phyloP scores from a whole-genome alignment of 2,888 invertebrate genomes.

The Epirrhoe tristata region DNA sequence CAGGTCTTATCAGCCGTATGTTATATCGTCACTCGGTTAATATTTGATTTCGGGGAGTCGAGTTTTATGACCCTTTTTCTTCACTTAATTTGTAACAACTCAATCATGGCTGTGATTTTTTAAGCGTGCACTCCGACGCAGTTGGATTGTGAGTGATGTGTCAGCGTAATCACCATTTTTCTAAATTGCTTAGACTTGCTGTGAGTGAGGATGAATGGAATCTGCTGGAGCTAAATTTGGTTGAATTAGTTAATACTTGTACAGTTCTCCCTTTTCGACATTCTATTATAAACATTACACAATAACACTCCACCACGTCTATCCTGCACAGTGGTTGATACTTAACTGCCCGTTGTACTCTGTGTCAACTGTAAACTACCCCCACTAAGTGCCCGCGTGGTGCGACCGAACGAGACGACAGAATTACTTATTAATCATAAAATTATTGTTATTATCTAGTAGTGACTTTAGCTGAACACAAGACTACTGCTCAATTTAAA shows the following conservation, averaged over 20 bases:
- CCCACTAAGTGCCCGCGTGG: too few species aligned
- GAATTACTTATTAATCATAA: too few species aligned
- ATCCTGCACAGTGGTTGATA: too few species aligned
- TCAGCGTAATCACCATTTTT: background rate
- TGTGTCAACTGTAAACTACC: too few species aligned
- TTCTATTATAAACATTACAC: too few species aligned
- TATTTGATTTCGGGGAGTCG: constrained; percentile 16
- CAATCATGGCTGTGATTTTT: background rate
- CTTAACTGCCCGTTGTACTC: too few species aligned
- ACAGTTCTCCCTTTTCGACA: background rate
- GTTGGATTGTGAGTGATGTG: background rate
- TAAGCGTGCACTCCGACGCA: background rate
- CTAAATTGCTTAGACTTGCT: background rate
- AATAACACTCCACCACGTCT: too few species aligned
- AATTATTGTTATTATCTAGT: too few species aligned
- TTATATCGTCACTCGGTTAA: constrained; percentile 17
- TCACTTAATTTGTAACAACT: constrained; percentile 23
- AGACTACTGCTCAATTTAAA: too few species aligned
- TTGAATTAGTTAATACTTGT: background rate
- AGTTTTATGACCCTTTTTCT: constrained; percentile 1
- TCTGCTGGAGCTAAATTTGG: background rate
- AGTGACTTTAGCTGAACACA: too few species aligned
- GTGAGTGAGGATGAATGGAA: background rate
- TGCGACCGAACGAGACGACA: too few species aligned
- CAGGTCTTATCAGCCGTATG: constrained; percentile 24